Evolutionary conservation across 2,113 vertebrate genomes (phyloP).

Genomic region (Mastomys natalensis): DNA sequence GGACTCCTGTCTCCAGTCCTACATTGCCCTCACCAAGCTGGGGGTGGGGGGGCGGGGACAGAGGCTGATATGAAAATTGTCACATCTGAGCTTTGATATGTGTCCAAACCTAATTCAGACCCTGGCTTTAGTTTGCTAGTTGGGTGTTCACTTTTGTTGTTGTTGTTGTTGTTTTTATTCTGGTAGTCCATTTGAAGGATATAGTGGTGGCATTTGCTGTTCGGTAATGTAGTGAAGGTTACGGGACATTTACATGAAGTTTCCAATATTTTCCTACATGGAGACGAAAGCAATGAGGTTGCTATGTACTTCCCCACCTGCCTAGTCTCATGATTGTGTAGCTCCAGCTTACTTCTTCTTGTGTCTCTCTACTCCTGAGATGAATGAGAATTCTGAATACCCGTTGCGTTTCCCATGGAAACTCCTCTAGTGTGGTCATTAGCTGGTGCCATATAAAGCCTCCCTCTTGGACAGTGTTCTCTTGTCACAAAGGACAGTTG

Average conservation of each 20-base stretch:
- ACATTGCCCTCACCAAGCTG: rapidly evolving
- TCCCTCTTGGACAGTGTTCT: background rate
- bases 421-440: background rate
- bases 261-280: background rate
- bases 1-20: background rate
- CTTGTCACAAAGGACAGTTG: background rate
- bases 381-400: background rate
- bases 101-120: background rate
- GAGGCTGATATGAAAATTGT: background rate
- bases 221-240: background rate
- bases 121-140: background rate
- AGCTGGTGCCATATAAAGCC: background rate
- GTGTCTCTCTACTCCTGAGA: background rate
- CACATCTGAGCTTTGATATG: background rate
- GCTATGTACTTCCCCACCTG: no score
- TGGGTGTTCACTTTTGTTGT: background rate
- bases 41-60: no score
- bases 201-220: background rate
- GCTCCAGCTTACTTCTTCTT: background rate
- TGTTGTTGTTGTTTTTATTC: background rate
- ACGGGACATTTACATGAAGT: background rate
- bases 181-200: background rate
- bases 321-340: no score
- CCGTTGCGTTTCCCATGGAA: background rate
- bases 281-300: background rate